Percentiles rank a stretch among this genome's conserved stretches.
These are phyloP conservation scores for Volucella zonaria DNA, from an alignment of 2,888 invertebrate species.

Conservation along the genomic window DNA sequence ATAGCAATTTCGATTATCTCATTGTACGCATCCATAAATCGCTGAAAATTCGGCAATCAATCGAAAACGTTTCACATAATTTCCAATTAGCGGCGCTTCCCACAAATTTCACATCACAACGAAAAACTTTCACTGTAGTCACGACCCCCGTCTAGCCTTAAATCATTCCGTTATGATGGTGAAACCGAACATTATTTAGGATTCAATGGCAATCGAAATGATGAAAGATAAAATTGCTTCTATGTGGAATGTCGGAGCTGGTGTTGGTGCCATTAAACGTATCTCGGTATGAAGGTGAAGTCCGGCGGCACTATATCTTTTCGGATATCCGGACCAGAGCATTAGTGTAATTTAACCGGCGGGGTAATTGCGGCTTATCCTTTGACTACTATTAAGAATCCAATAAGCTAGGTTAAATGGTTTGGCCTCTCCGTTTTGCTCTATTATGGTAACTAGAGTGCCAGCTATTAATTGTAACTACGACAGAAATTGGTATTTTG, in stretches of 20 bases:
- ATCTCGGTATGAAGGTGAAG: conserved; percentile 47
- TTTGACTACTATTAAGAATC: too few relatives aligned
- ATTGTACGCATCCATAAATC: conserved; percentile 59
- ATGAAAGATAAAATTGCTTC: conserved; percentile 42
- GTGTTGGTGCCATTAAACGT: conserved; percentile 41
- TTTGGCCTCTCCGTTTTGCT: too few relatives aligned
- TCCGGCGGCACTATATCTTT: too few relatives aligned
- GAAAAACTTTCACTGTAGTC: conserved; percentile 19
- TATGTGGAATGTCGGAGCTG: conserved; percentile 27
- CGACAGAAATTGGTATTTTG: too few relatives aligned
- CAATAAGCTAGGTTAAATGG: too few relatives aligned
- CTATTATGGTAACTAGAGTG: too few relatives aligned
- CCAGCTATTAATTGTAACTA: too few relatives aligned
- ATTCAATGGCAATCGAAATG: conserved; percentile 69
- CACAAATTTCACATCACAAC: conserved; percentile 67
- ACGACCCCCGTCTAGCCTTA: conserved; percentile 8
- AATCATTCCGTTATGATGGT: conserved; percentile 30
- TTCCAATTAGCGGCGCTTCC: conserved; percentile 72
- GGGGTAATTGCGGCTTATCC: too few relatives aligned
- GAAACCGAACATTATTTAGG: not conserved
- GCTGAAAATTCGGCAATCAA: conserved; percentile 70
- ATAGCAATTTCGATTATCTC: conserved; percentile 63
- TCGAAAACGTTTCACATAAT: conserved; percentile 73
- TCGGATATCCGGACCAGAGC: too few relatives aligned
- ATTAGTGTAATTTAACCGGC: too few relatives aligned